These are phyloP conservation scores for Microchrysa polita DNA, from an alignment of 2,888 invertebrate species.

Conservation along the genomic window DNA sequence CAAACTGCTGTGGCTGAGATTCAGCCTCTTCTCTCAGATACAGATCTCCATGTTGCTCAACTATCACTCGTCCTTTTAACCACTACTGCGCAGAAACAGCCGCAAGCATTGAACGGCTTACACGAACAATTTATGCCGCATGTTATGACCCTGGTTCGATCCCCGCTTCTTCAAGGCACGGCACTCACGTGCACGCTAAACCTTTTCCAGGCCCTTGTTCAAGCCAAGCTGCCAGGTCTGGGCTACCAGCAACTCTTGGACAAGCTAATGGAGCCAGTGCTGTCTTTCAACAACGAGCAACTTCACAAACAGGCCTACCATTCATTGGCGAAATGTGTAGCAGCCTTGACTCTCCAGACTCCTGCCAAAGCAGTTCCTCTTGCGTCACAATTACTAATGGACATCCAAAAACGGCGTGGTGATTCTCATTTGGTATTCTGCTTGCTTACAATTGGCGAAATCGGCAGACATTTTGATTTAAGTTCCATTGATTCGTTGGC, in stretches of 20 bases:
- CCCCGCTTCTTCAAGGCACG: constrained; percentile 87
- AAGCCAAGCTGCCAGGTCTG: constrained; percentile 80
- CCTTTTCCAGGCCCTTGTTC: constrained; percentile 91
- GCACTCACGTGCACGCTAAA: constrained; percentile 91
- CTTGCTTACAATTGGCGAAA: constrained; percentile 94
- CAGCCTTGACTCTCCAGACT: constrained; percentile 87
- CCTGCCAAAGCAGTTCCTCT: constrained; percentile 74
- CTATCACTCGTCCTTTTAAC: constrained; percentile 85
- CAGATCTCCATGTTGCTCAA: constrained; percentile 97
- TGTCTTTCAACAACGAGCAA: constrained; percentile 65
- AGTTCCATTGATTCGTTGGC: constrained; percentile 79
- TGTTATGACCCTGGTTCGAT: constrained; percentile 86
- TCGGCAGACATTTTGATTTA: constrained; percentile 90
- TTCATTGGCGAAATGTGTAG: constrained; percentile 96
- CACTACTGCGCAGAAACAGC: constrained; percentile 81
- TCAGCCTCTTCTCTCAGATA: constrained; percentile 89
- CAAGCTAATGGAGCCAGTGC: constrained; percentile 78
- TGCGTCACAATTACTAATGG: constrained; percentile 74
- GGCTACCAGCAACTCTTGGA: constrained; percentile 83
- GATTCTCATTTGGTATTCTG: constrained; percentile 93
- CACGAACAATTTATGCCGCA: constrained; percentile 83
- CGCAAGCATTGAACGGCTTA: constrained; percentile 78
- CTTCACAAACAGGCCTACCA: constrained; percentile 85
- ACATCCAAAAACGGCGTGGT: constrained; percentile 74
- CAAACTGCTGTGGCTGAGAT: constrained; percentile 82